Base-by-base conservation (phyloP, 2,113 vertebrate species). In the Coregonus clupeaformis region DNA sequence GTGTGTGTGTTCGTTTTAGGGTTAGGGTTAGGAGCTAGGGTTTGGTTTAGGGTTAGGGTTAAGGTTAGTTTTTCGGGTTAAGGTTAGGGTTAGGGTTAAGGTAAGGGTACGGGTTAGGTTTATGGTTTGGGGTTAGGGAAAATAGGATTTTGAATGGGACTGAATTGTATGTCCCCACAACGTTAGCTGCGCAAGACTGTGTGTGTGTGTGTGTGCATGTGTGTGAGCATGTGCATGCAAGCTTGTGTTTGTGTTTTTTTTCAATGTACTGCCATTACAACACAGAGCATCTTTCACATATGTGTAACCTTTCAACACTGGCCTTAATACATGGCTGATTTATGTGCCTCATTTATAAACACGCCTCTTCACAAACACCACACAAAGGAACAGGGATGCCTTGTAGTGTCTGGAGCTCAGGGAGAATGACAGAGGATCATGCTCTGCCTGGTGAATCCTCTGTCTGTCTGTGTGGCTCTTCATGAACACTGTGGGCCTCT, bases 391-490 rank as follows among this genome's bases (percentile, higher is more conserved):
- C 63, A 27, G 25, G 63, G 25, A 65, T 4, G 63, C 25, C 27
- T 65, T 65, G 63, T 65, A 25, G 63, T 65, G 57, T 60, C 57
- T 60, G 57, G 20, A 60, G 57, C 57, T 65, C 25, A 12, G 63
- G 25, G n/a, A 65, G 14, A 6, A 65, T 14, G 25, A 65, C n/a
- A 65, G 25, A 29, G n/a, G 11, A 25, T 65, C 12, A 3, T n/a
- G 20, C 6, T 24, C n/a, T 22, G 59, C 59, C 7, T 62, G 63
- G 57, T 29, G 63, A 14, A 29, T 27, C 14, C 27, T 62, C 20
- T 4, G 63, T 65, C 24, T 65, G 63, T 65, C 7, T 27, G 63
- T 29, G 63, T 65, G 63, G 7, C 24, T 65, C 25, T 14, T 27
- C 24, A 14, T 25, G 22, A 65, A 14, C 25, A 65, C n/a, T n/a